These are phyloP conservation scores for Hymenochirus boettgeri DNA, from an alignment of 2,113 vertebrate species.

Conservation along the genomic window DNA sequence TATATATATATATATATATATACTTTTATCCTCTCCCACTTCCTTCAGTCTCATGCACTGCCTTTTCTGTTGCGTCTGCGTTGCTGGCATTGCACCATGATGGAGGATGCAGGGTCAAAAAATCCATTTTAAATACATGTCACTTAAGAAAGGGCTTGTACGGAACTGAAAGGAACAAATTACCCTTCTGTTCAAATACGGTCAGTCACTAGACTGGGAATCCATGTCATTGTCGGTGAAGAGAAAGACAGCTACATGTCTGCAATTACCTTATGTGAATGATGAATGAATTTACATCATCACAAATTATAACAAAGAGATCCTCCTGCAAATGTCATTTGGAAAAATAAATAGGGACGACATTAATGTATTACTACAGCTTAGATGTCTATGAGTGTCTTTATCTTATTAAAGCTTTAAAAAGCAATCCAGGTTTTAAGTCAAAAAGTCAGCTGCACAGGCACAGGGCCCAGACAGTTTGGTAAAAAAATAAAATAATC, in stretches of 20 bases:
- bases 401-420: too few relatives aligned
- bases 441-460: too few relatives aligned
- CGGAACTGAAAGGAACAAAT: not conserved
- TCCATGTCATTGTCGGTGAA: not conserved
- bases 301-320: slow-evolving; percentile 21
- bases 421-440: too few relatives aligned
- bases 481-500: too few relatives aligned
- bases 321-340: not conserved
- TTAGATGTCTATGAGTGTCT: too few relatives aligned
- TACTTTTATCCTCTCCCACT: not conserved
- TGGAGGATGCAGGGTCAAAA: slow-evolving; percentile 24
- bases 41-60: slow-evolving; percentile 1
- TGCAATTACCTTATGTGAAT: slow-evolving; percentile 18
- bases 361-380: too few relatives aligned
- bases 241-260: slow-evolving; percentile 3
- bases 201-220: too few relatives aligned
- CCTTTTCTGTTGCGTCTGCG: slow-evolving; percentile 15
- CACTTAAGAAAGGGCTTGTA: not conserved
- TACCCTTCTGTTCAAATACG: too few relatives aligned
- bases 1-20: not conserved
- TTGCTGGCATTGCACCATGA: slow-evolving; percentile 19
- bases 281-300: slow-evolving; percentile 34
- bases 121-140: not conserved
- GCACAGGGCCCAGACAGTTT: too few relatives aligned
- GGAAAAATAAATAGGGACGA: too few relatives aligned